Evolutionary conservation across 2,113 vertebrate genomes (phyloP).

Genomic region (Ascaphus truei): DNA sequence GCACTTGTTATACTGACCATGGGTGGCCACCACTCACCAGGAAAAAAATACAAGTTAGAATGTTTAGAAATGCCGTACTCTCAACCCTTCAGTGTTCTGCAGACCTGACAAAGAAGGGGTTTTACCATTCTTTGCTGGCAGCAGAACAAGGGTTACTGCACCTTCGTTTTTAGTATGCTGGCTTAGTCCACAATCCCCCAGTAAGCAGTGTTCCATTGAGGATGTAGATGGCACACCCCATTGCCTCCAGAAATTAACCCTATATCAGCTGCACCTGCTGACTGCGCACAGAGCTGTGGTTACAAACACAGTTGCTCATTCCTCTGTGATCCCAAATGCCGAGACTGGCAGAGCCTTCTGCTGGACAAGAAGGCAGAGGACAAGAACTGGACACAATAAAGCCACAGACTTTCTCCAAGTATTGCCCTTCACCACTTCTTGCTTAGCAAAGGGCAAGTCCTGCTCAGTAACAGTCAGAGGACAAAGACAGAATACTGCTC

Average conservation of each 20-base stretch:
- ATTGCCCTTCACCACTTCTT: background rate
- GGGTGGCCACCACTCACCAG: constrained; percentile 1
- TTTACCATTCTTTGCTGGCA: background rate
- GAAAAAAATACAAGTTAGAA: background rate
- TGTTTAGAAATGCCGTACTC: background rate
- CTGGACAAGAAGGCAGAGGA: constrained; percentile 1
- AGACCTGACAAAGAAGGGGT: no score
- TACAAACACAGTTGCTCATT: constrained; percentile 29
- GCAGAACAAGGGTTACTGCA: background rate
- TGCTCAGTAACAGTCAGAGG: background rate
- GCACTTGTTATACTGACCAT: background rate
- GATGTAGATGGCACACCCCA: background rate
- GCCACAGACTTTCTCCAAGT: background rate
- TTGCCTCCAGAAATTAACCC: constrained; percentile 5
- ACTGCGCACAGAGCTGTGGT: constrained; percentile 27
- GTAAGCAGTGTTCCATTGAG: constrained; percentile 1
- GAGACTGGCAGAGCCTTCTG: constrained; percentile 1
- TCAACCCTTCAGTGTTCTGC: no score
- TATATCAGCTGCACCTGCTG: constrained; percentile 23
- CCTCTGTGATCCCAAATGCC: constrained; percentile 15
- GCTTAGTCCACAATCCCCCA: background rate
- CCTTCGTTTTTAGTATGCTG: background rate
- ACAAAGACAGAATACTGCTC: background rate
- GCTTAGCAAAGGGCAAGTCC: background rate
- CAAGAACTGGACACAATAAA: no score